Conservation (phyloP, 2,113 vertebrate genomes). For the Pionites leucogaster region DNA sequence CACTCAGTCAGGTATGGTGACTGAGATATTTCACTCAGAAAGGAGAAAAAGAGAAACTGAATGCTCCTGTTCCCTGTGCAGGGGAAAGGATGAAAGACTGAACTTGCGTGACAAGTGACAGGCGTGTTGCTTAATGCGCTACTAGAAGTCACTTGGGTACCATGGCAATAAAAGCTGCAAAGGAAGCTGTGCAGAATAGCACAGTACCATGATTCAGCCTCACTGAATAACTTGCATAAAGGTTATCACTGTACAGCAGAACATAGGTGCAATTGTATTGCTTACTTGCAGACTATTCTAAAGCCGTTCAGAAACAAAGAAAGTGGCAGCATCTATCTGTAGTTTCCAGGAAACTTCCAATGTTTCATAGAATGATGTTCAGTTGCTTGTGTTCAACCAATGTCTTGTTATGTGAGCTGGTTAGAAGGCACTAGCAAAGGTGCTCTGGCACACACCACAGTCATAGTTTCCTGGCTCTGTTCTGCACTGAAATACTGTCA, state of each 20-base stretch:
- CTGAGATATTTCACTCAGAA: neutral
- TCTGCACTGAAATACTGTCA: neutral
- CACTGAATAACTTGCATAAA: neutral
- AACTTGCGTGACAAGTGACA: neutral
- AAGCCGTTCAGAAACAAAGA: neutral
- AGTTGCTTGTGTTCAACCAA: neutral
- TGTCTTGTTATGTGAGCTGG: neutral
- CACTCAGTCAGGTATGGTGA: neutral
- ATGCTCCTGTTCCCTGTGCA: neutral
- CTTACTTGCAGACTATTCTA: neutral
- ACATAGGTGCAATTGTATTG: neutral
- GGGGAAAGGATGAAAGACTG: neutral
- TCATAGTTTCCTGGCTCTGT: neutral
- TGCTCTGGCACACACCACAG: neutral
- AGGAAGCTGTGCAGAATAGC: neutral
- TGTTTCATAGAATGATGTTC: neutral
- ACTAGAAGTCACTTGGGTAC: constrained; percentile 2
- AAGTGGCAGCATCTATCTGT: neutral
- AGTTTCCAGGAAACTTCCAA: neutral
- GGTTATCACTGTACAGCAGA: neutral
- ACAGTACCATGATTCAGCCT: constrained; percentile 1
- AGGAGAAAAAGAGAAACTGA: neutral
- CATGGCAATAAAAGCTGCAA: constrained; percentile 11
- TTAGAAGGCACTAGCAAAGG: neutral
- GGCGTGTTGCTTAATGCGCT: neutral